phyloP scores from a whole-genome alignment of 2,888 invertebrate species.

The Helobdella robusta region DNA sequence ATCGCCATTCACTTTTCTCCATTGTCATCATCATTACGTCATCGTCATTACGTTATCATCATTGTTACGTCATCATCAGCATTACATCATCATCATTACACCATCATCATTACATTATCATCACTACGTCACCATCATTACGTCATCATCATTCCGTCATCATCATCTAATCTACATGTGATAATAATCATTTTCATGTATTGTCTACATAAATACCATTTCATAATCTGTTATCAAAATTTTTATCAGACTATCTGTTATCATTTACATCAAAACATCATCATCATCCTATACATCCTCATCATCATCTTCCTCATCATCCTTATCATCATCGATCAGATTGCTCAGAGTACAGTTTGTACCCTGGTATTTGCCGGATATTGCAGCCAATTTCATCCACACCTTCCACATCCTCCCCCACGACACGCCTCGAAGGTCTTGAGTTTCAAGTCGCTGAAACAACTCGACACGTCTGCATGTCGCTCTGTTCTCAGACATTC shows the following conservation, averaged over 20 bases:
- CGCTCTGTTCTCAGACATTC: constrained; percentile 17
- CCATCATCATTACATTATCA: constrained; percentile 23
- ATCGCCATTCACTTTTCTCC: neutral
- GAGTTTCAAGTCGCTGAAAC: neutral
- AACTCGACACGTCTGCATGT: constrained; percentile 18
- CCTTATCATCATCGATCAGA: neutral
- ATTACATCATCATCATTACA: constrained; percentile 18
- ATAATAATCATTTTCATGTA: no score
- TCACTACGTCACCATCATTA: constrained; percentile 22
- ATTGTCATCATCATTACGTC: neutral
- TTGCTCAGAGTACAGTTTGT: neutral
- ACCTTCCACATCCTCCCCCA: no score
- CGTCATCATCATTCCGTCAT: constrained; percentile 20
- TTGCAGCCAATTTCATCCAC: neutral
- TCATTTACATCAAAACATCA: no score
- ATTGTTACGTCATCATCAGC: constrained; percentile 20
- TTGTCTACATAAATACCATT: no score
- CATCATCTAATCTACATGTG: no score
- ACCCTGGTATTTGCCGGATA: neutral
- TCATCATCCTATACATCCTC: no score
- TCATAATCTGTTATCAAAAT: no score
- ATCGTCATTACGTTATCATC: constrained; percentile 5
- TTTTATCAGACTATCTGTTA: no score
- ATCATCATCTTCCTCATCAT: no score
- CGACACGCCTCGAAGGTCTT: no score